These are phyloP conservation scores for Heterodera carotae DNA, from an alignment of 1,140 invertebrate species.

Conservation along the genomic window DNA sequence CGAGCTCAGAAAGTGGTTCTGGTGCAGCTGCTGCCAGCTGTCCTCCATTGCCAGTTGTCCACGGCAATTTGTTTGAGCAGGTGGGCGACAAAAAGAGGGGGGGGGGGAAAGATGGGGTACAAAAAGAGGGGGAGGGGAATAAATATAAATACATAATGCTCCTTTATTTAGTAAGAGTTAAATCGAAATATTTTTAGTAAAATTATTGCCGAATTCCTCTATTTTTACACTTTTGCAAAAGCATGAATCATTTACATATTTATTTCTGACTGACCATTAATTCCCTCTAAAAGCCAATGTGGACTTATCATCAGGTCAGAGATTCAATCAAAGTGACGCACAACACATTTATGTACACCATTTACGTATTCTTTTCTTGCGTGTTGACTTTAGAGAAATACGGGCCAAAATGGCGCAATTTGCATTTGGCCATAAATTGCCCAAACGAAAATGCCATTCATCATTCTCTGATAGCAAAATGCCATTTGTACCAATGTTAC, in stretches of 20 bases:
- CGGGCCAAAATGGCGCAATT: constrained; percentile 12
- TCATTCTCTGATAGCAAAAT: not conserved
- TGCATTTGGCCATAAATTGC: not conserved
- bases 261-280: too few relatives aligned
- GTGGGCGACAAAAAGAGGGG: constrained; percentile 10
- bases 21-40: constrained; percentile 24
- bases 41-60: constrained; percentile 24
- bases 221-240: too few relatives aligned
- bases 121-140: too few relatives aligned
- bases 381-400: too few relatives aligned
- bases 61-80: constrained; percentile 43
- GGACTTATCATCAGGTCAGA: not conserved
- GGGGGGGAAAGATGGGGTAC: not conserved
- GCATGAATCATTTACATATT: not conserved
- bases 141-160: too few relatives aligned
- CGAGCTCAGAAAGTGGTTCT: constrained; percentile 35
- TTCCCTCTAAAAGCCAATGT: not conserved
- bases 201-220: constrained; percentile 4
- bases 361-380: too few relatives aligned
- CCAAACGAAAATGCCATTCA: not conserved
- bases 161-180: not conserved
- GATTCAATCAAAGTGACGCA: too few relatives aligned
- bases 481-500: not conserved
- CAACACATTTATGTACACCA: too few relatives aligned
- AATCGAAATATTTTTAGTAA: not conserved